phyloP scores from a whole-genome alignment of 2,888 invertebrate species.

The Aleiodes testaceus region DNA sequence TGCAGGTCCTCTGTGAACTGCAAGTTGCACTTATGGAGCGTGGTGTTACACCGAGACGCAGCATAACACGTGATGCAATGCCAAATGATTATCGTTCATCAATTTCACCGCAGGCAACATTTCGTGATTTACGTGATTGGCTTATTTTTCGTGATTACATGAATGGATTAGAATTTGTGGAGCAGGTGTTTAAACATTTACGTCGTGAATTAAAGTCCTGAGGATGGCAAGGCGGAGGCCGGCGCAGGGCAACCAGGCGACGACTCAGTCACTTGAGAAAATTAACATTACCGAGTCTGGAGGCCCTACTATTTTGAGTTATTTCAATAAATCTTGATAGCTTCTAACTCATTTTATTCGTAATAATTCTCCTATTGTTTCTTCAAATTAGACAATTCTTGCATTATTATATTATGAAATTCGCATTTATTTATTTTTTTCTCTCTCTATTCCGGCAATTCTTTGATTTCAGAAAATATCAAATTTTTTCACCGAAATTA shows the following conservation, averaged over 20 bases:
- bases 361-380: not conserved
- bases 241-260: slow-evolving; percentile 61
- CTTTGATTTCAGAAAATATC: too few species aligned
- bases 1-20: slow-evolving; percentile 80
- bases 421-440: slow-evolving; percentile 12
- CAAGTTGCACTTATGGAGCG: slow-evolving; percentile 76
- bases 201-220: slow-evolving; percentile 62
- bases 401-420: not conserved
- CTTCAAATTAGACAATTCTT: not conserved
- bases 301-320: slow-evolving; percentile 51
- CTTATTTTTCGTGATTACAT: slow-evolving; percentile 79
- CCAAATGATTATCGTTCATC: slow-evolving; percentile 64
- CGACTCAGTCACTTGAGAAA: slow-evolving; percentile 59
- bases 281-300: slow-evolving; percentile 54
- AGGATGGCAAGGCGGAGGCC: slow-evolving; percentile 64
- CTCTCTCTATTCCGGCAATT: not conserved
- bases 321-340: slow-evolving; percentile 11
- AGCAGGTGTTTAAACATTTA: slow-evolving; percentile 74
- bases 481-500: too few species aligned
- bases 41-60: slow-evolving; percentile 61
- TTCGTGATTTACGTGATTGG: slow-evolving; percentile 76
- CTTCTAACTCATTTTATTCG: slow-evolving; percentile 1
- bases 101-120: slow-evolving; percentile 63
- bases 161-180: slow-evolving; percentile 77
- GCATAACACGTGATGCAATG: slow-evolving; percentile 74